Evolutionary conservation across 1,140 invertebrate genomes (phyloP), one percentile per base, ranked within the genome.

Genomic region (Drosophila willistoni): DNA sequence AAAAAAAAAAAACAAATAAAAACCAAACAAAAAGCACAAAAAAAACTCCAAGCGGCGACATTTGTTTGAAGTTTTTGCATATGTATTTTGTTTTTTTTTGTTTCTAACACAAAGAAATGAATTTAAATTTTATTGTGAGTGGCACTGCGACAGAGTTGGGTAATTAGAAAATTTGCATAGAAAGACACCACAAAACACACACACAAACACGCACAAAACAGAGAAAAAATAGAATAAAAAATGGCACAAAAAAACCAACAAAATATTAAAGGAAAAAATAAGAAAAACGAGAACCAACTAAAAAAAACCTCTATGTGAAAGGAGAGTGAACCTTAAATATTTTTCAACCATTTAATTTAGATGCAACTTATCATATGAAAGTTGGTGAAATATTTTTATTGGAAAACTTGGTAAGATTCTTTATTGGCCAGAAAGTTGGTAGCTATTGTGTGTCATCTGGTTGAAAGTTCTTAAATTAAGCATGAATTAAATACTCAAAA

Each of bases 11-110:
- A 29, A 29, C 7, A 29, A 29, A 29, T 29, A 29, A 29, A 29
- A 29, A 29, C 29, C 29, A 29, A 29, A 29, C 29, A 6, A 29
- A 29, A 29, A 29, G 29, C 5, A 25, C 25, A 29, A 29, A 29
- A 29, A 29, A 64, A 68, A 57, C 47, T 44, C 59, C 17, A 63
- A n/a, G 34, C 22, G 73, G 65, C 65, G 17, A 76, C 73, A 76
- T 69, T 76, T 76, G 73, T 70, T 76, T 76, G 73, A 76, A 70
- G 73, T 79, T 80, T 59, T 59, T 63, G 62, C 77, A 68, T 68
- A 71, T 62, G 60, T 64, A 68, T 80, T 80, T 57, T 74, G 56
- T 65, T 17, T 62, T 47, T 47, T 22, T 51, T 19, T 47, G 17
- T 19, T 56, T 68, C 44, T 17, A 22, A 51, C 44, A 51, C 44